phyloP scores from a whole-genome alignment of 2,113 vertebrate genomes.

The Helogale parvula region DNA sequence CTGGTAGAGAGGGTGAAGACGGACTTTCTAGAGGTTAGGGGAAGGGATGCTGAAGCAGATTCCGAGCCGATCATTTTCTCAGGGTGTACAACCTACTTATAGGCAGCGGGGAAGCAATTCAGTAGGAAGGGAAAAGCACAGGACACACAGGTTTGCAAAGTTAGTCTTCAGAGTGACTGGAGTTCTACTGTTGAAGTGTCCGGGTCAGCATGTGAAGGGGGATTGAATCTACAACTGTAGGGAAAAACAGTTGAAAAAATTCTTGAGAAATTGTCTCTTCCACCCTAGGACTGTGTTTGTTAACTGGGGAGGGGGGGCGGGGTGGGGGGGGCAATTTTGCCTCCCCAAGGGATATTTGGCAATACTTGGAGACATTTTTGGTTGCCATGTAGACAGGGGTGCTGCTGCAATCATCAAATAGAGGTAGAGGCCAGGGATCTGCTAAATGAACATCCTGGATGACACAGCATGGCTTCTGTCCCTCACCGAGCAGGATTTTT shows the following conservation, averaged over 20 bases:
- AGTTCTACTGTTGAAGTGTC: background rate
- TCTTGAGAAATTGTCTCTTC: background rate
- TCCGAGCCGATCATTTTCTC: background rate
- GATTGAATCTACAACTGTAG: background rate
- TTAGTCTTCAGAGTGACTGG: background rate
- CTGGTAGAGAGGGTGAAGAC: background rate
- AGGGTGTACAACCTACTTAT: background rate
- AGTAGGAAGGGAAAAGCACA: background rate
- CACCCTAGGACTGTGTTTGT: background rate
- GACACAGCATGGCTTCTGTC: rapidly evolving
- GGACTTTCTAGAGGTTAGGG: background rate
- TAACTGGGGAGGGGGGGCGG: background rate
- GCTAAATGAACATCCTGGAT: background rate
- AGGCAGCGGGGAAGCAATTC: background rate
- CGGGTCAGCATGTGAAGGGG: background rate
- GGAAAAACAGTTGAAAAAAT: background rate
- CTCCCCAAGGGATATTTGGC: background rate
- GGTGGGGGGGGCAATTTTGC: background rate
- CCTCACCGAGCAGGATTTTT: background rate
- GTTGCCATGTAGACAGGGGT: rapidly evolving
- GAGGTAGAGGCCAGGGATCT: background rate
- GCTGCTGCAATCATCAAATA: background rate
- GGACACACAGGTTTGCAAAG: background rate
- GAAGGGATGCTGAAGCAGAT: background rate
- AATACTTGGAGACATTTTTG: background rate